A percentile compares a stretch with the other conserved stretches of the same genome.
These are phyloP conservation scores for Gobionotothen gibberifrons DNA, from an alignment of 2,797 vertebrate species.

Conservation along the genomic window DNA sequence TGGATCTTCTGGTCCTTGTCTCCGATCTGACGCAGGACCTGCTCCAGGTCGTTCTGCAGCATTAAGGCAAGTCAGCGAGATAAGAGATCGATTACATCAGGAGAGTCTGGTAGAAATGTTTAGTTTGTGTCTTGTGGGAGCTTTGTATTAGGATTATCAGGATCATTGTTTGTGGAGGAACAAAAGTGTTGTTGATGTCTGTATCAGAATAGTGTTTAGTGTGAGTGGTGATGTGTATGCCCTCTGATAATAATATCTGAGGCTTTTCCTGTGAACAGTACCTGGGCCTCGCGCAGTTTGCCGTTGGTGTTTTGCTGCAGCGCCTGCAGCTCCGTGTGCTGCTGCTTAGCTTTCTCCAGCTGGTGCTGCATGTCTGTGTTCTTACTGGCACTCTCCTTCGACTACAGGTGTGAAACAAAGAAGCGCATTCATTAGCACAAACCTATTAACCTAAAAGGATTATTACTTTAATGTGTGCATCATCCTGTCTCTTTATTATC, in stretches of 20 bases:
- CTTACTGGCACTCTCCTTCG: conserved; percentile 91
- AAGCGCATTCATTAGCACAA: not conserved
- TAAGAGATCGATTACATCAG: not conserved
- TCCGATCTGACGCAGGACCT: conserved; percentile 97
- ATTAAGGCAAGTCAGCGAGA: conserved; percentile 16
- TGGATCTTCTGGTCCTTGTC: conserved; percentile 99
- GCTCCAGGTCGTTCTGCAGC: conserved; percentile 95
- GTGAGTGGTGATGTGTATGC: too few species aligned
- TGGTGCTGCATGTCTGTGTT: conserved; percentile 94
- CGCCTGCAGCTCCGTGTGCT: conserved; percentile 94
- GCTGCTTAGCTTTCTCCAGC: conserved; percentile 95
- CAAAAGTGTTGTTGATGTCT: not conserved
- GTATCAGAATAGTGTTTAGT: not conserved
- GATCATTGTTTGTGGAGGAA: not conserved
- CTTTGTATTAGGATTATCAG: not conserved
- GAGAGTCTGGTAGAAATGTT: not conserved
- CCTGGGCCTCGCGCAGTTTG: conserved; percentile 97
- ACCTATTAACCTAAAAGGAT: not conserved
- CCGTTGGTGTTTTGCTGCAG: conserved; percentile 94
- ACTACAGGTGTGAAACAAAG: conserved; percentile 73
- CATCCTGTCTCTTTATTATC: not conserved
- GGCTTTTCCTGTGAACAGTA: conserved; percentile 55
- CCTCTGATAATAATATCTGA: not conserved
- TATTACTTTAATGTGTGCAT: conserved; percentile 1
- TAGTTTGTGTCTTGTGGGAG: not conserved